These are phyloP conservation scores for Pinctada fucata DNA, from an alignment of 2,888 invertebrate species.

Conservation along the genomic window DNA sequence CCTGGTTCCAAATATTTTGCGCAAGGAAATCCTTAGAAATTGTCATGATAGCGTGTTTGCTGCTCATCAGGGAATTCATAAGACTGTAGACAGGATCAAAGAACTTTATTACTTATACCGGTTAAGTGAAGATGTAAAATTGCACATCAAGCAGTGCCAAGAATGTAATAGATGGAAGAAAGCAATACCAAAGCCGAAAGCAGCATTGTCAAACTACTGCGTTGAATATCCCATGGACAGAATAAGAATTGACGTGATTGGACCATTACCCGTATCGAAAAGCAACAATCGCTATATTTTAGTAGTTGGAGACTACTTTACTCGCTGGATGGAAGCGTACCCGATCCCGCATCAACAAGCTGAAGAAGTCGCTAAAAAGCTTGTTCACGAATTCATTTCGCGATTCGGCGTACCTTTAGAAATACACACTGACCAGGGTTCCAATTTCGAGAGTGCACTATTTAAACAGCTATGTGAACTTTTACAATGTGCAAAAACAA, in stretches of 20 bases:
- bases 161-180: constrained; percentile 14
- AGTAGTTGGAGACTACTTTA: constrained; percentile 20
- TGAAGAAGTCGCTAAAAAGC: constrained; percentile 16
- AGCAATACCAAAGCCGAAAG: not conserved
- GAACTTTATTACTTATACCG: constrained; percentile 3
- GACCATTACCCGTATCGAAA: not conserved
- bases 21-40: constrained; percentile 5
- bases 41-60: constrained; percentile 18
- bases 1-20: constrained; percentile 11
- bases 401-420: too few species aligned
- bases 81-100: constrained; percentile 8
- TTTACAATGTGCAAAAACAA: too few species aligned
- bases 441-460: too few species aligned
- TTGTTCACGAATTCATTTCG: constrained; percentile 20
- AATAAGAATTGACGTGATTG: constrained; percentile 17
- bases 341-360: too few species aligned
- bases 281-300: constrained; percentile 5
- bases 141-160: constrained; percentile 7
- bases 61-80: constrained; percentile 13
- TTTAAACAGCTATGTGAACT: too few species aligned
- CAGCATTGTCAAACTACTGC: constrained; percentile 1
- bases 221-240: constrained; percentile 9
- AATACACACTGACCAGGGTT: too few species aligned
- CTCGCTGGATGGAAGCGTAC: constrained; percentile 27
- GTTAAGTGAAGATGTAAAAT: constrained; percentile 14